A percentile compares a stretch with the other conserved stretches of the same genome.
Evolutionary conservation across 2,888 invertebrate species (phyloP).

Genomic region (Mesoligia furuncula): DNA sequence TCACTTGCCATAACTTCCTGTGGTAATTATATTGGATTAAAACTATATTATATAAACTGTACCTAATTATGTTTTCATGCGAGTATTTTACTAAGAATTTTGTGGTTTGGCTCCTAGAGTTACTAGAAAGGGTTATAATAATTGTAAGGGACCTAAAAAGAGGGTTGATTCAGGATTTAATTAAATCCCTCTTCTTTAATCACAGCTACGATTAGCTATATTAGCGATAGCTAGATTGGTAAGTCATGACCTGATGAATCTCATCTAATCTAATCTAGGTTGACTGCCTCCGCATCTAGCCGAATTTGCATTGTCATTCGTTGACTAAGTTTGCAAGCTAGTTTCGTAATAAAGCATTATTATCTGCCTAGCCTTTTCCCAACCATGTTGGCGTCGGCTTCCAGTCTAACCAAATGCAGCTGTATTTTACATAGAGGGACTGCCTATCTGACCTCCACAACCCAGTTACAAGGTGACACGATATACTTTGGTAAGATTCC

Average conservation of each 20-base stretch:
- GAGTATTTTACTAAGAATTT: background rate
- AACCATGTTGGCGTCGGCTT: background rate
- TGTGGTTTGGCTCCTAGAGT: background rate
- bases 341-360: no score
- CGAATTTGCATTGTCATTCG: no score
- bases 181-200: background rate
- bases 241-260: no score
- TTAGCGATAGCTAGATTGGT: no score
- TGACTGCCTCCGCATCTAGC: background rate
- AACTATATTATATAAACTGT: background rate
- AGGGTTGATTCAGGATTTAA: background rate
- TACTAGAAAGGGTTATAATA: background rate
- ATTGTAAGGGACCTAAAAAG: background rate
- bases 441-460: background rate
- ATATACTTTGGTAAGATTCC: background rate
- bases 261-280: no score
- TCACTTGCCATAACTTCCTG: conserved; percentile 32
- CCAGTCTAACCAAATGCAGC: background rate
- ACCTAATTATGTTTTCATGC: background rate
- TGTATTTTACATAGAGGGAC: background rate
- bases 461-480: background rate
- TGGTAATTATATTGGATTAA: conserved; percentile 41
- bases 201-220: no score
- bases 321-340: no score
- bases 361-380: background rate